phyloP scores from a whole-genome alignment of 1,140 invertebrate genomes.

The Aphaenogaster rudis region DNA sequence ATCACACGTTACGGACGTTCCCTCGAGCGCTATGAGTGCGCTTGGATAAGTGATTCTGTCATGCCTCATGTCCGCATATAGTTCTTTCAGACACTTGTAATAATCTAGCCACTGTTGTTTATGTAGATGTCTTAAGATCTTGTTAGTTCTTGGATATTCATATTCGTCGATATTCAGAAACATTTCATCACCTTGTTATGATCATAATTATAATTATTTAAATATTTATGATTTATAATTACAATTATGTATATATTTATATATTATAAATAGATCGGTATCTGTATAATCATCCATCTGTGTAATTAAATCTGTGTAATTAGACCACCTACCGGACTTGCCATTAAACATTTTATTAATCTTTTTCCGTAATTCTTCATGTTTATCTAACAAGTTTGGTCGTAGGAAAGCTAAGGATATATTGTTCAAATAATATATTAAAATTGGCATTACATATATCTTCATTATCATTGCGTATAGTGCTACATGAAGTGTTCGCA shows the following conservation, averaged over 20 bases:
- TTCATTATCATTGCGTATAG: conserved; percentile 1
- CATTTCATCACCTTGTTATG: conserved; percentile 76
- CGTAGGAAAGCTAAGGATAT: conserved; percentile 13
- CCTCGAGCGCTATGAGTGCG: conserved; percentile 84
- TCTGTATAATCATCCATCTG: background rate
- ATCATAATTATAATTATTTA: conserved; percentile 4
- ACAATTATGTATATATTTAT: background rate
- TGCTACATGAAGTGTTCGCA: conserved; percentile 13
- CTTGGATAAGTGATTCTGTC: conserved; percentile 81
- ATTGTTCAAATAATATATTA: conserved; percentile 23
- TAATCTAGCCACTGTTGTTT: conserved; percentile 86
- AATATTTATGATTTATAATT: background rate
- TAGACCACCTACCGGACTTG: conserved; percentile 53
- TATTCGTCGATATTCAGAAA: conserved; percentile 81
- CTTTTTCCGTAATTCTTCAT: conserved; percentile 78
- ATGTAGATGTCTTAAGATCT: conserved; percentile 80
- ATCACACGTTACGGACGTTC: conserved; percentile 83
- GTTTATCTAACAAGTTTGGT: conserved; percentile 61
- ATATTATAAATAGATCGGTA: background rate
- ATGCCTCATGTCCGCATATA: conserved; percentile 76
- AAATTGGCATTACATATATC: conserved; percentile 1
- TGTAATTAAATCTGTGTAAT: background rate
- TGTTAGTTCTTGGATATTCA: conserved; percentile 86
- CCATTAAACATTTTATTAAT: conserved; percentile 65
- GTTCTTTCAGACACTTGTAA: conserved; percentile 85